Conservation (phyloP, 2,888 invertebrate species). For the Watsonalla binaria region DNA sequence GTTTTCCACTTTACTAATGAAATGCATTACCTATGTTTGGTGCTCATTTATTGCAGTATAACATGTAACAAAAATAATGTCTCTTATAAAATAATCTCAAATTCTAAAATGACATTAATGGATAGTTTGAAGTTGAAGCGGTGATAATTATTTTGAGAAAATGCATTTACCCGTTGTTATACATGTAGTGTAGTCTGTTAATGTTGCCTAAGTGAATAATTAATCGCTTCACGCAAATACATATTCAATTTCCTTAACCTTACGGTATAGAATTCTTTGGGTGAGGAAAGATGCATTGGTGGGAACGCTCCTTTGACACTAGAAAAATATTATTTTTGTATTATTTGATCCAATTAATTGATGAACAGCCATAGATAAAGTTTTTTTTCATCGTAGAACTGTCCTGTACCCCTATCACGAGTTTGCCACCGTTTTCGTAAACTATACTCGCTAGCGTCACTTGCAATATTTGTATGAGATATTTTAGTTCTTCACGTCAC, state of each 20-base stretch:
- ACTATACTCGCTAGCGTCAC: too few species aligned
- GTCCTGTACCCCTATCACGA: too few species aligned
- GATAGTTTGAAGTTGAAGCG: conserved; percentile 31
- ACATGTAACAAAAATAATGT: too few species aligned
- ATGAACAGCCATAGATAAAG: too few species aligned
- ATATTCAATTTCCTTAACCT: conserved; percentile 2
- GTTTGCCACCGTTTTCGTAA: too few species aligned
- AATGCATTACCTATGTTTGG: conserved; percentile 19
- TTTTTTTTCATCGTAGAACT: conserved; percentile 4
- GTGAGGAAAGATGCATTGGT: not conserved
- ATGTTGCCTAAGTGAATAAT: conserved; percentile 28
- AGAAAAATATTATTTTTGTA: too few species aligned
- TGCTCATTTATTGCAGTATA: conserved; percentile 59
- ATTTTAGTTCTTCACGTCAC: too few species aligned
- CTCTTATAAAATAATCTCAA: conserved; percentile 1
- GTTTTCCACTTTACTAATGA: not conserved
- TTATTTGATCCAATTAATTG: too few species aligned
- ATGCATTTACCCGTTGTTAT: conserved; percentile 66
- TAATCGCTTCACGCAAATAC: conserved; percentile 26
- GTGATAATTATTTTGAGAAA: conserved; percentile 62
- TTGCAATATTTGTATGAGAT: too few species aligned
- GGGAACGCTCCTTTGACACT: not conserved
- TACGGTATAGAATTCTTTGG: not conserved
- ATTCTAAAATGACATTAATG: not conserved
- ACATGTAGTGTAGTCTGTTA: conserved; percentile 43